Evolutionary conservation across 2,797 vertebrate genomes (phyloP), one percentile per base, ranked within the genome.

Genomic region (Margarornis squamiger): DNA sequence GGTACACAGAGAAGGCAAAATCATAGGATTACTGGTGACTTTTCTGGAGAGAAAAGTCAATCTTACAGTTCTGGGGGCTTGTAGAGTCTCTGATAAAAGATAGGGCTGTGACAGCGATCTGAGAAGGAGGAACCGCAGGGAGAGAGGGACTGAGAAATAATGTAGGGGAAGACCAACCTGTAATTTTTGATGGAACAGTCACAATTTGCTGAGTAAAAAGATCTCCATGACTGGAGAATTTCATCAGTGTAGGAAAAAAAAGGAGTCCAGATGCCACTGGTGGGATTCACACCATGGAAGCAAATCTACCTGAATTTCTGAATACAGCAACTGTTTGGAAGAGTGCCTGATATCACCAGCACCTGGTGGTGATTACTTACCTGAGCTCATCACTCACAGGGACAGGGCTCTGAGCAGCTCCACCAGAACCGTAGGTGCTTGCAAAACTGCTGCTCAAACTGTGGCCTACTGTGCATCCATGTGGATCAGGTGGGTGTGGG

Each of bases 51-150:
- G 65, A 65, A 52, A 76, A 95, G 85, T 65, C 82, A 90, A 39
- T 93, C 90, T 88, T 62, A 76, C 58, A 94, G 72, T 95, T 91
- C 2, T 74, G 54, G 66, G 72, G 75, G 72, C 88, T 95, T 86
- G 88, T 90, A 90, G 90, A 74, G 82, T 45, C 52, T 93, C 89
- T 91, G 85, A 90, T 84, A 85, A 92, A 92, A 95, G 88, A n/a
- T 49, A 65, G 46, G 32, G 26, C 48, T 77, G 59, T 0, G 2
- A 29, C 76, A 43, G 82, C 90, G 85, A 77, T 81, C 90, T 88
- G 92, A 90, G 76, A 32, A 72, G 43, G 32, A 83, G 24, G 61
- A 85, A 91, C 41, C 30, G 41, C 17, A 29, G 29, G 36, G 57
- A 93, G 81, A 80, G 38, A 61, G 26, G 39, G 45, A 91, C 26